A percentile compares a stretch with the other conserved stretches of the same genome.
Conservation (phyloP, 1,140 invertebrate species). For the Drosophila parabipectinata region DNA sequence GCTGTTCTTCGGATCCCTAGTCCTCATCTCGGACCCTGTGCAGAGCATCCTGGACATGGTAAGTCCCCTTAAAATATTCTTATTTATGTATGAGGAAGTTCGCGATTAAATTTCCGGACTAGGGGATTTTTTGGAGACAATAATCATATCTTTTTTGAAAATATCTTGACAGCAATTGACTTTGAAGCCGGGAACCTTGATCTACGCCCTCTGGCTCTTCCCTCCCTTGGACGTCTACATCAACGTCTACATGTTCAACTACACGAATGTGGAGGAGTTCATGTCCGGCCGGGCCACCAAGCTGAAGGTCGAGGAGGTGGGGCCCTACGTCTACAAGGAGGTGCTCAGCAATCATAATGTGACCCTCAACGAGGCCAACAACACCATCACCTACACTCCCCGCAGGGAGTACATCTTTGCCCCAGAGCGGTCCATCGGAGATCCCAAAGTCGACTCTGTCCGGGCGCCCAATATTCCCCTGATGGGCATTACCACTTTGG, state of each 20-base stretch:
- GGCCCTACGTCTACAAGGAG: constrained; percentile 95
- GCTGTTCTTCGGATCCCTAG: constrained; percentile 83
- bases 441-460: constrained; percentile 87
- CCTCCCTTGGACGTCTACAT: constrained; percentile 89
- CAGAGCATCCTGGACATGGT: constrained; percentile 85
- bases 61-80: constrained; percentile 63
- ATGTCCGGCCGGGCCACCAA: constrained; percentile 87
- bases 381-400: constrained; percentile 91
- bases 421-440: constrained; percentile 88
- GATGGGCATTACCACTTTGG: constrained; percentile 85
- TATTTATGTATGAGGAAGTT: no score
- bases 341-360: constrained; percentile 88
- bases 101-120: not conserved
- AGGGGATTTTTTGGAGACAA: not conserved
- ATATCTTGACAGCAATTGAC: constrained; percentile 84
- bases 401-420: constrained; percentile 87
- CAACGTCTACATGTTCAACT: constrained; percentile 92
- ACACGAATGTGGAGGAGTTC: constrained; percentile 91
- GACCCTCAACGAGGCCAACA: constrained; percentile 88
- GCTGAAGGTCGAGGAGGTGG: constrained; percentile 90
- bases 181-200: constrained; percentile 85
- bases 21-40: constrained; percentile 85
- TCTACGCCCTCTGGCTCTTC: constrained; percentile 88
- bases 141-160: no score
- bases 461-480: constrained; percentile 91